These are phyloP conservation scores for Carpatolechia fugitivella DNA, from an alignment of 2,888 invertebrate genomes.

Conservation along the genomic window DNA sequence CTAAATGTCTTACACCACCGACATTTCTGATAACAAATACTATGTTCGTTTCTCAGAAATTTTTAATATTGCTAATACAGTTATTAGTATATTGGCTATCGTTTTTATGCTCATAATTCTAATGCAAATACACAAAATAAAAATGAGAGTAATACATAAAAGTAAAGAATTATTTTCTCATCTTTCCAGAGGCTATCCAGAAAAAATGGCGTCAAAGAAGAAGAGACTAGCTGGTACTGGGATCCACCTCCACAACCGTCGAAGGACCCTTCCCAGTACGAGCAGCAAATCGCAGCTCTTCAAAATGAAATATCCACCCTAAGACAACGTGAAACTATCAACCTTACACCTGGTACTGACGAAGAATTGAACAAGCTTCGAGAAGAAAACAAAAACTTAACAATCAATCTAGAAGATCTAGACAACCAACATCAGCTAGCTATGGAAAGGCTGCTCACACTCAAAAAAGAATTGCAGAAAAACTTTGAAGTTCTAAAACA, in stretches of 20 bases:
- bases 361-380: conserved; percentile 72
- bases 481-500: conserved; percentile 72
- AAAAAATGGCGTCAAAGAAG: conserved; percentile 69
- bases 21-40: no score
- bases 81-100: no score
- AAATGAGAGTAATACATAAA: no score
- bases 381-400: conserved; percentile 79
- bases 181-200: conserved; percentile 65
- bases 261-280: conserved; percentile 50
- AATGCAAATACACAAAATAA: no score
- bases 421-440: conserved; percentile 86
- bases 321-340: conserved; percentile 48
- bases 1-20: no score
- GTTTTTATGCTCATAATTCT: no score
- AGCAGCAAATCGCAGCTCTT: conserved; percentile 55
- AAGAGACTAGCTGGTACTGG: conserved; percentile 77
- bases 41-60: no score
- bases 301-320: conserved; percentile 66
- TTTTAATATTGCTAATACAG: no score
- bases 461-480: conserved; percentile 76
- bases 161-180: conserved; percentile 19
- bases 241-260: conserved; percentile 59
- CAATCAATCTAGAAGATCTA: conserved; percentile 83
- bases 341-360: conserved; percentile 41
- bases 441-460: conserved; percentile 77